These are phyloP conservation scores for Urocitellus parryii DNA, from an alignment of 2,113 vertebrate genomes.

Conservation along the genomic window DNA sequence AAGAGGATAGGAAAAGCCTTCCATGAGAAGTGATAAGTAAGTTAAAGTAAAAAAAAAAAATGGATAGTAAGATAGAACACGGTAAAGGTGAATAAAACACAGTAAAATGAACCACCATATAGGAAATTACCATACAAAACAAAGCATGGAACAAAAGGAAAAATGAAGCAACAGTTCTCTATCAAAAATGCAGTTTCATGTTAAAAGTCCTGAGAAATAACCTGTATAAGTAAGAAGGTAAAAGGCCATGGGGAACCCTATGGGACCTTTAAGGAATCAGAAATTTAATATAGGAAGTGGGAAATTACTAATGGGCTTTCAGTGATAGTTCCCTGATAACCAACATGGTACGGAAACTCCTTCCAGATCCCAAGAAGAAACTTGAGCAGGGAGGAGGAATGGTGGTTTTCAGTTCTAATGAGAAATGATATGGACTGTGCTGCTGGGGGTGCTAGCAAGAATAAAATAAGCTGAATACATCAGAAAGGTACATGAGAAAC, in stretches of 20 bases:
- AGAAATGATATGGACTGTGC: not conserved
- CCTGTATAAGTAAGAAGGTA: not conserved
- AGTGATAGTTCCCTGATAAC: fast-evolving
- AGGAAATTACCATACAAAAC: not conserved
- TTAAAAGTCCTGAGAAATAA: not conserved
- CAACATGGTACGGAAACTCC: too few species aligned
- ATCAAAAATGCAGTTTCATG: not conserved
- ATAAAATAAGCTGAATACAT: not conserved
- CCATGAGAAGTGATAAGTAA: not conserved
- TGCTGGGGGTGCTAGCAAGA: fast-evolving
- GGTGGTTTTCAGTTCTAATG: not conserved
- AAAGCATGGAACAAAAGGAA: not conserved
- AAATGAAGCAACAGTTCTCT: not conserved
- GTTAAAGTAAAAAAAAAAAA: not conserved
- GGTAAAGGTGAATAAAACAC: not conserved
- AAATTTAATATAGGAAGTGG: not conserved
- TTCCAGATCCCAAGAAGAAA: not conserved
- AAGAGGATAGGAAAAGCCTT: not conserved
- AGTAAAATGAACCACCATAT: not conserved
- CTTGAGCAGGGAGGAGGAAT: not conserved
- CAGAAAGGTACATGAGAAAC: not conserved
- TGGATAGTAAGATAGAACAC: not conserved
- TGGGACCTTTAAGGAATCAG: not conserved
- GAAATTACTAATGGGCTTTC: not conserved
- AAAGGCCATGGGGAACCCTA: not conserved